A percentile compares a stretch with the other conserved stretches of the same genome.
phyloP scores from a whole-genome alignment of 2,888 invertebrate species.

The Rapana venosa region DNA sequence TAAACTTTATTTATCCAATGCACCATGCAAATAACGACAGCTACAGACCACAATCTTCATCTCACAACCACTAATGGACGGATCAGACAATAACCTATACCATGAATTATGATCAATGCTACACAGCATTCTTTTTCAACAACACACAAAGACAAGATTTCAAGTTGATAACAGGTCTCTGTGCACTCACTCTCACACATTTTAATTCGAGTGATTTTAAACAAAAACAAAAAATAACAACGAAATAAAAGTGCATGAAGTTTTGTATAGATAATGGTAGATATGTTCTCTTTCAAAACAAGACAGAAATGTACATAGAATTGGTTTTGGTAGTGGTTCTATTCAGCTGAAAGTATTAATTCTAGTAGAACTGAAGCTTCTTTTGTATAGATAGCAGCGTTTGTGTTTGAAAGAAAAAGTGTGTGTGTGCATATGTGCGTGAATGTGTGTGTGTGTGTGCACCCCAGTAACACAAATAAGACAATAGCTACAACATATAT shows the following conservation, averaged over 20 bases:
- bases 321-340: too few relatives aligned
- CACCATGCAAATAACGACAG: not conserved
- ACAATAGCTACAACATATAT: not conserved
- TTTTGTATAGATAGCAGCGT: not conserved
- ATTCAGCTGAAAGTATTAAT: too few relatives aligned
- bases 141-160: not conserved
- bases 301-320: too few relatives aligned
- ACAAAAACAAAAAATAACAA: too few relatives aligned
- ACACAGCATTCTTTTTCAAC: not conserved
- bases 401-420: too few relatives aligned
- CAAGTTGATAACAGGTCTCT: not conserved
- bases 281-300: too few relatives aligned
- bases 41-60: not conserved
- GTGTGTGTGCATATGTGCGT: not conserved
- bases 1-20: not conserved
- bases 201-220: too few relatives aligned
- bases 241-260: too few relatives aligned
- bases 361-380: too few relatives aligned
- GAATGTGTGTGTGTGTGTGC: slow-evolving; percentile 15
- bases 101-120: too few relatives aligned
- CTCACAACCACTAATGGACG: not conserved
- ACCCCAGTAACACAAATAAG: too few relatives aligned
- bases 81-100: not conserved
- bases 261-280: too few relatives aligned
- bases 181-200: not conserved